These are phyloP conservation scores for Laspeyria flexula DNA, from an alignment of 2,888 invertebrate species.

Conservation along the genomic window DNA sequence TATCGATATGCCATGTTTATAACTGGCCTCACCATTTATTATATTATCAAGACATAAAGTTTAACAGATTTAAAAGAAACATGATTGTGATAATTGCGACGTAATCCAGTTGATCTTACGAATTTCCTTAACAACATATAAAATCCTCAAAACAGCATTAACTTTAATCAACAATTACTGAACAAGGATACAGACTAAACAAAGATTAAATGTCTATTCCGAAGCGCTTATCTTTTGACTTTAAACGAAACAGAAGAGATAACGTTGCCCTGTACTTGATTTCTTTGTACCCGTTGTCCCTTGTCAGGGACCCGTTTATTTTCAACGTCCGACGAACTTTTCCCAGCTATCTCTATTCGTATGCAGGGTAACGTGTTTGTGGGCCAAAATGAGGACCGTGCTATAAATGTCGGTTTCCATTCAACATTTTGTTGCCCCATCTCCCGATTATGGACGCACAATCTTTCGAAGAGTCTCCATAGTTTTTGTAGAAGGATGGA, in stretches of 20 bases:
- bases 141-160: not conserved
- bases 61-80: too few species aligned
- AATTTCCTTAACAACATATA: not conserved
- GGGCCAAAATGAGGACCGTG: conserved; percentile 14
- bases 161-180: not conserved
- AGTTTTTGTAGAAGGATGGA: conserved; percentile 31
- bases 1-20: not conserved
- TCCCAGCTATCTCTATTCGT: conserved; percentile 11
- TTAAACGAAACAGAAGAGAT: conserved; percentile 13
- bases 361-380: conserved; percentile 26
- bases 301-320: conserved; percentile 17
- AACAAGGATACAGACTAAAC: not conserved
- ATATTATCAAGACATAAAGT: too few species aligned
- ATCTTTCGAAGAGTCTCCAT: conserved; percentile 23
- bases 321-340: conserved; percentile 14
- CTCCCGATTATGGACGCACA: conserved; percentile 18
- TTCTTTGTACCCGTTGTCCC: conserved; percentile 18
- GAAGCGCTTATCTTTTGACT: conserved; percentile 7
- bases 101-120: not conserved
- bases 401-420: conserved; percentile 24
- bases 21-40: too few species aligned
- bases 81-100: not conserved
- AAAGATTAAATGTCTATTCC: not conserved
- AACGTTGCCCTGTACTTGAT: conserved; percentile 14
- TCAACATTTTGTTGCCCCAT: conserved; percentile 24